These are phyloP conservation scores for Neomorphus geoffroyi DNA, from an alignment of 2,797 vertebrate genomes.

Conservation along the genomic window DNA sequence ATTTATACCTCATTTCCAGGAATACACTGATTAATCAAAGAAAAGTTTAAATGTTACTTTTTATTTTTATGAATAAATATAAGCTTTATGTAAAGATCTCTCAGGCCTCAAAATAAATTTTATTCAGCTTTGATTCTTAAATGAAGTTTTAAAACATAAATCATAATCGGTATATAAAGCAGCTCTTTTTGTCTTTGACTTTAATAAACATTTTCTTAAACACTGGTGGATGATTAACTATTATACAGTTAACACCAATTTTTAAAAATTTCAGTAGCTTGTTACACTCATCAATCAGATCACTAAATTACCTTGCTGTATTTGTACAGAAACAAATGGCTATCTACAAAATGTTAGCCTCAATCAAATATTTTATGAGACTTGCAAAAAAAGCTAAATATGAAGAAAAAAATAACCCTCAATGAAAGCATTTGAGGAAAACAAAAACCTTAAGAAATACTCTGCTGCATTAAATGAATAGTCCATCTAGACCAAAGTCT, in stretches of 20 bases:
- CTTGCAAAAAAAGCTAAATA: not conserved
- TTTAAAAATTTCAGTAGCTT: not conserved
- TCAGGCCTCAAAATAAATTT: not conserved
- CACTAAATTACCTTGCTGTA: not conserved
- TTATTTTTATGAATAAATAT: not conserved
- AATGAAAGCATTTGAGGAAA: not conserved
- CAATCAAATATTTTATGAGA: not conserved
- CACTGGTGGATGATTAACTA: not conserved
- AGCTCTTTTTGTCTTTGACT: not conserved
- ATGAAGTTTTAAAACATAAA: not conserved
- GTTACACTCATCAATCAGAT: not conserved
- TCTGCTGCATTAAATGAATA: not conserved
- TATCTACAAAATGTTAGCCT: not conserved
- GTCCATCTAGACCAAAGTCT: not conserved
- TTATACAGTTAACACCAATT: not conserved
- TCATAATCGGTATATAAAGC: not conserved
- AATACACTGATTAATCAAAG: not conserved
- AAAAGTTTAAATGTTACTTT: not conserved
- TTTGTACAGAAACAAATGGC: not conserved
- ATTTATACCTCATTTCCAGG: not conserved
- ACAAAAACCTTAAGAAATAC: not conserved
- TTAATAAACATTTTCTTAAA: not conserved
- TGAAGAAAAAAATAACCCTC: no score
- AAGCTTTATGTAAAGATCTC: not conserved
- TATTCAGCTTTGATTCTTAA: not conserved